A percentile compares a stretch with the other conserved stretches of the same genome.
Conservation (phyloP, 2,888 invertebrate genomes). For the Drosophila rubida region DNA sequence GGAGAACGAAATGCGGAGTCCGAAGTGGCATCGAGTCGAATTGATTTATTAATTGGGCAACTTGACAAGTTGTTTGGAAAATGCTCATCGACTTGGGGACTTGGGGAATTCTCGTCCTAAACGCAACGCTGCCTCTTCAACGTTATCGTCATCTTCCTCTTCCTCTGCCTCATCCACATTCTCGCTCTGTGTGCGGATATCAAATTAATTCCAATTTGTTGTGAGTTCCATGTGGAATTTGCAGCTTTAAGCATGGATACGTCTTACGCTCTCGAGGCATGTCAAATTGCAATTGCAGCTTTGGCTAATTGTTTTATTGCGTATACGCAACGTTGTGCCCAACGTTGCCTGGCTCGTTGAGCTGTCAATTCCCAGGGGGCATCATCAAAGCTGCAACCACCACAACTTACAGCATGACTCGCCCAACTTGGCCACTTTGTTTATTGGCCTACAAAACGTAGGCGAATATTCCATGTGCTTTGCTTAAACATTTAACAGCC, state of each 20-base stretch:
- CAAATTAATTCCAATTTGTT: slow-evolving; percentile 75
- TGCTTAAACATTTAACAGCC: slow-evolving; percentile 47
- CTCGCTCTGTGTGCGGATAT: slow-evolving; percentile 22
- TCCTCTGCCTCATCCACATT: not conserved
- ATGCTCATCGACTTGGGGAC: slow-evolving; percentile 25
- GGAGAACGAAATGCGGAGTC: slow-evolving; percentile 39
- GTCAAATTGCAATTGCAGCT: slow-evolving; percentile 51
- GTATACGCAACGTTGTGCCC: slow-evolving; percentile 54
- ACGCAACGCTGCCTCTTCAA: not conserved
- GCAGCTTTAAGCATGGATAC: slow-evolving; percentile 26
- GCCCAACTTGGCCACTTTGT: slow-evolving; percentile 62
- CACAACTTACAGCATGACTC: slow-evolving; percentile 14
- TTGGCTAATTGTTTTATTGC: slow-evolving; percentile 74
- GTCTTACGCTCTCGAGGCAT: slow-evolving; percentile 27
- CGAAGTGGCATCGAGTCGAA: slow-evolving; percentile 30
- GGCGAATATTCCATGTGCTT: slow-evolving; percentile 51
- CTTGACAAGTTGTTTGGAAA: slow-evolving; percentile 59
- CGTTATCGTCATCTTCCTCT: not conserved
- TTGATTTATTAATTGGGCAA: slow-evolving; percentile 79
- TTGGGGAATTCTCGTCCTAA: slow-evolving; percentile 37
- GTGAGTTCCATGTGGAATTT: slow-evolving; percentile 66
- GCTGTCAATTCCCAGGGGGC: slow-evolving; percentile 55
- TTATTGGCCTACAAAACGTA: slow-evolving; percentile 62
- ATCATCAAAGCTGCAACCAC: slow-evolving; percentile 12
- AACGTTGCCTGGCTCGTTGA: slow-evolving; percentile 48